Evolutionary conservation across 2,797 vertebrate genomes (phyloP).

Genomic region (Austrolebias charrua): DNA sequence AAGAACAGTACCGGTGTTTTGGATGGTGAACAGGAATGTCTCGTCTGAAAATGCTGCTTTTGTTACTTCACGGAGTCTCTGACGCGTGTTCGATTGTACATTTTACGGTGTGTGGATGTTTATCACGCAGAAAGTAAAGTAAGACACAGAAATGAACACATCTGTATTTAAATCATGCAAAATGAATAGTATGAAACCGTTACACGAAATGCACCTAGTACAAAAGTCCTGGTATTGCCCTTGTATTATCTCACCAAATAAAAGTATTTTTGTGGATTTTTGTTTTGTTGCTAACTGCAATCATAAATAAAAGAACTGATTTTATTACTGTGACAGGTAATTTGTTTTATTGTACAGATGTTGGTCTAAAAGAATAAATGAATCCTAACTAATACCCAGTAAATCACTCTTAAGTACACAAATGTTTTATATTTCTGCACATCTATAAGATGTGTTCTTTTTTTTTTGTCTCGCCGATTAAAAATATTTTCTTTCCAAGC

Average conservation of each 20-base stretch:
- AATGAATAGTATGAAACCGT: slow-evolving; percentile 5
- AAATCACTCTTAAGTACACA: no score
- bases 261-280: slow-evolving; percentile 12
- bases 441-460: no score
- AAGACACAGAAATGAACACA: slow-evolving; percentile 11
- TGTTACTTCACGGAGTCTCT: slow-evolving; percentile 25
- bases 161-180: slow-evolving; percentile 25
- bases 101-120: slow-evolving; percentile 1
- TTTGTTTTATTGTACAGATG: slow-evolving; percentile 32
- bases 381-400: not conserved
- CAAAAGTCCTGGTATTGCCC: slow-evolving; percentile 49
- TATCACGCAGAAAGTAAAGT: not conserved
- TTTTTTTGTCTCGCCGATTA: no score
- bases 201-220: slow-evolving; percentile 16
- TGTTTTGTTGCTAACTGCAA: slow-evolving; percentile 34
- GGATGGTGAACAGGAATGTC: slow-evolving; percentile 19
- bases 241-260: slow-evolving; percentile 12
- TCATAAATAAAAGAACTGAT: slow-evolving; percentile 44
- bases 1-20: slow-evolving; percentile 63
- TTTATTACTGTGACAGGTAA: slow-evolving; percentile 33
- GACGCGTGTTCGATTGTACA: slow-evolving; percentile 16
- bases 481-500: no score
- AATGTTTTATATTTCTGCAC: no score
- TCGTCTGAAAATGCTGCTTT: slow-evolving; percentile 29
- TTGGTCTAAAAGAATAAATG: slow-evolving; percentile 5